Evolutionary conservation across 2,113 vertebrate species (phyloP).

Genomic region (Cariama cristata): DNA sequence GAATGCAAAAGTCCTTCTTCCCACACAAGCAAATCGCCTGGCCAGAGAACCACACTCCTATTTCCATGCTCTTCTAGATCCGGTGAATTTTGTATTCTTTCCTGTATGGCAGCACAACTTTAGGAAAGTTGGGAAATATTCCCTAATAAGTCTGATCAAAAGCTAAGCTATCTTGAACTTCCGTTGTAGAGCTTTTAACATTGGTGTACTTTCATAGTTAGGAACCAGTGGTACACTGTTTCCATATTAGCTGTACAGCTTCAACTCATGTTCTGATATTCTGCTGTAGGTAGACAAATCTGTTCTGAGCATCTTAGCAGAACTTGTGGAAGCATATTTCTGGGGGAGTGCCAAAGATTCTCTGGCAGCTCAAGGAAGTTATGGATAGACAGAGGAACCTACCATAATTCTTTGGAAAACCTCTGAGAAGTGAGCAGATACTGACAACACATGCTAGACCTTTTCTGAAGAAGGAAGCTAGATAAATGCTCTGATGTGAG

Average conservation of each 20-base stretch:
- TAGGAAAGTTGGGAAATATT: not conserved
- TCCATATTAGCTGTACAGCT: constrained; percentile 3
- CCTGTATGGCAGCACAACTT: not conserved
- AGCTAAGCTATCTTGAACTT: not conserved
- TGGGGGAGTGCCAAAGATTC: constrained; percentile 23
- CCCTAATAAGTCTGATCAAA: not conserved
- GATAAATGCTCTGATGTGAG: constrained; percentile 21
- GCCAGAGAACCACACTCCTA: not conserved
- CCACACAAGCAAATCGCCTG: not conserved
- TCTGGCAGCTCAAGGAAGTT: constrained; percentile 41
- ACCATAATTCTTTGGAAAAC: constrained; percentile 58
- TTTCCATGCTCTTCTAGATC: not conserved
- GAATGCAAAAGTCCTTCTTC: not conserved
- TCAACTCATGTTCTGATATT: constrained; percentile 35
- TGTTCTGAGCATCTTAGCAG: constrained; percentile 46
- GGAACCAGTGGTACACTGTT: not conserved
- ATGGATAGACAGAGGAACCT: constrained; percentile 20
- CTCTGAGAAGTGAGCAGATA: constrained; percentile 57
- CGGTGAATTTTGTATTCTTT: not conserved
- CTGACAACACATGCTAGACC: constrained; percentile 62
- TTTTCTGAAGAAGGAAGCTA: constrained; percentile 43
- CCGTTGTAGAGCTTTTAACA: not conserved
- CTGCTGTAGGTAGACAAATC: constrained; percentile 36
- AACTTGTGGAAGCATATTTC: constrained; percentile 47
- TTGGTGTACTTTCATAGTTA: not conserved